These are phyloP conservation scores for Eclectus roratus DNA, from an alignment of 2,113 vertebrate genomes.

Conservation along the genomic window DNA sequence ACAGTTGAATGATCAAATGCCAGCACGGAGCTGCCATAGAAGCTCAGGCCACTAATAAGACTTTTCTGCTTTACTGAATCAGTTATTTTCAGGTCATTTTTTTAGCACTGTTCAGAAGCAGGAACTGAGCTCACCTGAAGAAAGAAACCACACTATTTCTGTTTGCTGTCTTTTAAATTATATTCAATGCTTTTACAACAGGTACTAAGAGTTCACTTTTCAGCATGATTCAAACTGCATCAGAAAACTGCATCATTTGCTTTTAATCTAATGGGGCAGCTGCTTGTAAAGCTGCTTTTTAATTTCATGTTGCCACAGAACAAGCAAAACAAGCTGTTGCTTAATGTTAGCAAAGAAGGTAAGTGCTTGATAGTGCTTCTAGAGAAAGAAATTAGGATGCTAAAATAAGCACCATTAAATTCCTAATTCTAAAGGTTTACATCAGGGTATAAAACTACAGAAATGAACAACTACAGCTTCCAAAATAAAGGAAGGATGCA, in stretches of 20 bases:
- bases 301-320: not conserved
- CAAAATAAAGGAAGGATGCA: not conserved
- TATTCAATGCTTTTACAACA: not conserved
- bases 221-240: not conserved
- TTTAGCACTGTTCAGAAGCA: not conserved
- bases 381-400: not conserved
- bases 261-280: not conserved
- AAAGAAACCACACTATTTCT: not conserved
- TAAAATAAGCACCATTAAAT: not conserved
- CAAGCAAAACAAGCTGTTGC: conserved; percentile 28
- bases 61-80: not conserved
- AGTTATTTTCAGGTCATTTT: not conserved
- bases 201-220: not conserved
- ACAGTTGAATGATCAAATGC: not conserved
- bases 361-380: not conserved
- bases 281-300: not conserved
- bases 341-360: not conserved
- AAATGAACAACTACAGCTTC: not conserved
- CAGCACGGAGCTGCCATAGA: not conserved
- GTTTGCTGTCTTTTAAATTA: not conserved
- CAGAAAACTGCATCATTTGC: not conserved
- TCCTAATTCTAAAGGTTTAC: not conserved
- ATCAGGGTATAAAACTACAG: not conserved
- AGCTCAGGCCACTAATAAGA: not conserved
- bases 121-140: not conserved